Evolutionary conservation across 92 coral and sea anemone species (phyloP).

Genomic region (Epizoanthus illoricatus): DNA sequence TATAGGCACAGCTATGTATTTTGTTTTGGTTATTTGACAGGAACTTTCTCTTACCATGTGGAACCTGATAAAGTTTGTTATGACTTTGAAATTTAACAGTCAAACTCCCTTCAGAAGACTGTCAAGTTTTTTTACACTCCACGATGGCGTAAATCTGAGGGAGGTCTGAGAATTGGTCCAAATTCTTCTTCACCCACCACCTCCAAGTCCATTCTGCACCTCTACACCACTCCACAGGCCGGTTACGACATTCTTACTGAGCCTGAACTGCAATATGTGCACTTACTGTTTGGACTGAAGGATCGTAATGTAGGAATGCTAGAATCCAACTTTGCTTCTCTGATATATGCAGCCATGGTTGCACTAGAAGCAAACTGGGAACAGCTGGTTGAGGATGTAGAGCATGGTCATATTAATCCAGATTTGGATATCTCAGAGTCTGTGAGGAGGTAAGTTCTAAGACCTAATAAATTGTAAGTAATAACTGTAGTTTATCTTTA

Average conservation of each 20-base stretch:
- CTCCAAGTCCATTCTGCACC: slow-evolving; percentile 54
- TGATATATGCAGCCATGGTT: slow-evolving; percentile 52
- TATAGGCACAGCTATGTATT: too few species aligned
- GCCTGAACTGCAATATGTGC: slow-evolving; percentile 52
- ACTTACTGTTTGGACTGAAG: slow-evolving; percentile 56
- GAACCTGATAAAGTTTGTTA: too few species aligned
- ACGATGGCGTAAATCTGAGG: slow-evolving; percentile 45
- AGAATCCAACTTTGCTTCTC: slow-evolving; percentile 59
- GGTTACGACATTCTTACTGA: slow-evolving; percentile 49
- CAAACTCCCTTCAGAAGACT: slow-evolving; percentile 51
- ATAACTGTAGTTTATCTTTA: background rate
- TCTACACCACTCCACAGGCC: slow-evolving; percentile 54
- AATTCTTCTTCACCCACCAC: slow-evolving; percentile 56
- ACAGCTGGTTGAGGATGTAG: slow-evolving; percentile 43
- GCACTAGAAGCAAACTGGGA: slow-evolving; percentile 54
- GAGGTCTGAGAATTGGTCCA: slow-evolving; percentile 57
- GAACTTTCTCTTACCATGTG: background rate
- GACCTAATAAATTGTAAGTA: background rate
- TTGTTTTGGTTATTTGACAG: too few species aligned
- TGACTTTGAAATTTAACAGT: slow-evolving; percentile 6
- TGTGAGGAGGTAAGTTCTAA: slow-evolving; percentile 34
- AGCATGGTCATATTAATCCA: slow-evolving; percentile 43
- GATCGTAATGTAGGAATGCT: slow-evolving; percentile 54
- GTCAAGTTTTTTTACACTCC: slow-evolving; percentile 60
- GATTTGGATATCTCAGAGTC: slow-evolving; percentile 38